phyloP scores from a whole-genome alignment of 2,888 invertebrate genomes.

The Argyresthia goedartella region DNA sequence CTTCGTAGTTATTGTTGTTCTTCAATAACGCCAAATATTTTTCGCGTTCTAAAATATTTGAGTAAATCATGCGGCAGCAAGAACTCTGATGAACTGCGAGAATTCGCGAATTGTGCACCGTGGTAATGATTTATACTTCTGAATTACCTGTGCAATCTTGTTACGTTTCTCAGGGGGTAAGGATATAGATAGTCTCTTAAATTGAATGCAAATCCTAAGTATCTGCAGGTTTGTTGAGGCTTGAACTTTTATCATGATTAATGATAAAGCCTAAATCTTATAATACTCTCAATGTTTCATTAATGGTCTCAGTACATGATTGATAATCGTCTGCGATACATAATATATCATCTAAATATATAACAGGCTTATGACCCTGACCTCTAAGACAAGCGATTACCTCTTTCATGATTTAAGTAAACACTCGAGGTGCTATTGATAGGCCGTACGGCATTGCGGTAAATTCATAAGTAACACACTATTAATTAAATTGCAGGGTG shows the following conservation, averaged over 20 bases:
- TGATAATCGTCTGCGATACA: neutral
- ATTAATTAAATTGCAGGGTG: neutral
- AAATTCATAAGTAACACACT: constrained; percentile 1
- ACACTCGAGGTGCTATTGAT: neutral
- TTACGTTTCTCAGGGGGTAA: neutral
- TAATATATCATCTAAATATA: neutral
- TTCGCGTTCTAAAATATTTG: neutral
- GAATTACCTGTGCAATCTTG: no score
- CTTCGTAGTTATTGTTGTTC: neutral
- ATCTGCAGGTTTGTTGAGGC: neutral
- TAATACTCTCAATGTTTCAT: neutral
- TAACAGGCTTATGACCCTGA: neutral
- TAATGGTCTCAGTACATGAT: neutral
- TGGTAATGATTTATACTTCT: no score
- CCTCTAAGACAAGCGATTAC: no score
- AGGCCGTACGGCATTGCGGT: constrained; percentile 1
- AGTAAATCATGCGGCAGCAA: no score
- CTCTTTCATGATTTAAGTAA: constrained; percentile 3
- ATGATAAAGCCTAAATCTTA: constrained; percentile 1
- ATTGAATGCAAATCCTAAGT: neutral
- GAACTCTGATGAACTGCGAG: no score
- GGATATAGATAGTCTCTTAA: neutral
- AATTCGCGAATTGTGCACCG: no score
- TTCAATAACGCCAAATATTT: neutral
- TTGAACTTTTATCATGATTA: constrained; percentile 1